Conservation (phyloP, 2,797 vertebrate species). For the Lepidocolaptes lacrymiger region DNA sequence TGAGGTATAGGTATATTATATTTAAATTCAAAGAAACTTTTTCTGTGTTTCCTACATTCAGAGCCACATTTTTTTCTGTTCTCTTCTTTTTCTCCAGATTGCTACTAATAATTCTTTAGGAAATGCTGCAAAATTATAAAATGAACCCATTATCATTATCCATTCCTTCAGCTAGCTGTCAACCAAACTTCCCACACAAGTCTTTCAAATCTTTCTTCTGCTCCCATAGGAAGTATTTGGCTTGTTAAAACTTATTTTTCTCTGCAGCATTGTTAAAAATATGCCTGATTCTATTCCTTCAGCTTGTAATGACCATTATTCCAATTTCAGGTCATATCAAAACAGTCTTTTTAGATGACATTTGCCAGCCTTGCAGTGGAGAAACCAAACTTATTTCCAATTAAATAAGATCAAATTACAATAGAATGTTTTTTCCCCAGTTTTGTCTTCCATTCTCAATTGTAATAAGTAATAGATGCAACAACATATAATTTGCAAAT, state of each 20-base stretch:
- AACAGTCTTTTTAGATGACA: neutral
- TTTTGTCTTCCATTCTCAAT: neutral
- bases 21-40: neutral
- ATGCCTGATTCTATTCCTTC: neutral
- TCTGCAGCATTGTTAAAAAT: constrained; percentile 1
- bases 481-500: no score
- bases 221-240: neutral
- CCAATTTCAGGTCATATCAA: neutral
- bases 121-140: neutral
- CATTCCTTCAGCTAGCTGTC: neutral
- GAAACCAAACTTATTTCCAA: neutral
- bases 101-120: neutral
- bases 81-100: neutral
- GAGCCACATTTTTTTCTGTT: neutral
- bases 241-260: neutral
- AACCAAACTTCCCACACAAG: neutral
- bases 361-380: neutral
- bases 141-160: neutral
- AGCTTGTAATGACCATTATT: neutral
- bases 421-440: neutral
- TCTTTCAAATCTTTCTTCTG: neutral
- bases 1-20: neutral
- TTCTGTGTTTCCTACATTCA: neutral
- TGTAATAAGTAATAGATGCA: no score
- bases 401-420: neutral